Percentiles rank a stretch among this genome's conserved stretches.
Evolutionary conservation across 2,113 vertebrate genomes (phyloP).

Genomic region (Sinosuthora webbiana): DNA sequence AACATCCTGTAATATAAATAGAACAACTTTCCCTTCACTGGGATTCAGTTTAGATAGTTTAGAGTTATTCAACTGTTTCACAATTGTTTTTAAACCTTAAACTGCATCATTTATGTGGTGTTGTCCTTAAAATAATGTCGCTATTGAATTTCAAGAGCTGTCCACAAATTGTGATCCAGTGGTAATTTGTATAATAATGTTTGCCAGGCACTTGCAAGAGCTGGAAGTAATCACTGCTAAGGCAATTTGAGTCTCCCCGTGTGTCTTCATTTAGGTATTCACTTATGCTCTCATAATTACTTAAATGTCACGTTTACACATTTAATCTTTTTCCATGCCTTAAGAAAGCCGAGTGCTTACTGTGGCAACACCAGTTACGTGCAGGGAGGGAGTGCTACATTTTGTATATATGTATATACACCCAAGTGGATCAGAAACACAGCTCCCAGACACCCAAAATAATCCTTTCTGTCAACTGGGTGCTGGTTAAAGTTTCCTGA

Average conservation of each 20-base stretch:
- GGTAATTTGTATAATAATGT: not conserved
- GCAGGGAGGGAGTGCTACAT: not conserved
- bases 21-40: not conserved
- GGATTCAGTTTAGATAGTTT: not conserved
- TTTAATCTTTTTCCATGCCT: not conserved
- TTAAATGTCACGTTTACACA: not conserved
- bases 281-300: not conserved
- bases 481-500: not conserved
- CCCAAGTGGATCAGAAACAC: not conserved
- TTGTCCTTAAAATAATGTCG: not conserved
- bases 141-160: not conserved
- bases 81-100: not conserved
- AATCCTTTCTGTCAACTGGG: not conserved
- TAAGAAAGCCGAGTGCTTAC: not conserved
- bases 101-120: not conserved
- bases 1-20: not conserved
- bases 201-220: not conserved
- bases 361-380: not conserved
- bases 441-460: not conserved
- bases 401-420: not conserved
- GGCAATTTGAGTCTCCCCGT: not conserved
- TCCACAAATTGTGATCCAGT: not conserved
- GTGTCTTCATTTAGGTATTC: not conserved
- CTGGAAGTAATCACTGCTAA: not conserved
- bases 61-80: not conserved